A percentile compares a stretch with the other conserved stretches of the same genome.
Evolutionary conservation across 2,797 vertebrate genomes (phyloP).

Genomic region (Betta splendens): DNA sequence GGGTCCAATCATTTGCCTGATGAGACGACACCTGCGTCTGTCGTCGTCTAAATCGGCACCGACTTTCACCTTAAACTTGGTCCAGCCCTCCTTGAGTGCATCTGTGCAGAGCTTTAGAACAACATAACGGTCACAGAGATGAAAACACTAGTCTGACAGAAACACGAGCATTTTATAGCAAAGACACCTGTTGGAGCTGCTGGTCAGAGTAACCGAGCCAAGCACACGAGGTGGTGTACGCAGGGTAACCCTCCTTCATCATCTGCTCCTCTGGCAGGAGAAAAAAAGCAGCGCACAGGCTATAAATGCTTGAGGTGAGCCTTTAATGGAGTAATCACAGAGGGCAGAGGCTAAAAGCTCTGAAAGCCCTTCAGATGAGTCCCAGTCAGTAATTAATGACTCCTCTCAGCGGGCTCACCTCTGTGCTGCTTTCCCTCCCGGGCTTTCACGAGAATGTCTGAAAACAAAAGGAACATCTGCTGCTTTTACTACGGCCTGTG

Average conservation of each 20-base stretch:
- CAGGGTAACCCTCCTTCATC: conserved; percentile 80
- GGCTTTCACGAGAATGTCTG: conserved; percentile 81
- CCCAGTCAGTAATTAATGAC: conserved; percentile 33
- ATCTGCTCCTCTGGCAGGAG: conserved; percentile 80
- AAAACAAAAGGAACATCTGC: conserved; percentile 13
- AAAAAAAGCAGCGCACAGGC: conserved; percentile 14
- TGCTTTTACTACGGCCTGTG: background rate
- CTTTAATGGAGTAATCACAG: conserved; percentile 24
- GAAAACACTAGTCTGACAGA: background rate
- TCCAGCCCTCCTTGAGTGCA: conserved; percentile 76
- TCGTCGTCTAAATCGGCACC: conserved; percentile 83
- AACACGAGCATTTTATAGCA: background rate
- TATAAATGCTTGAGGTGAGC: conserved; percentile 14
- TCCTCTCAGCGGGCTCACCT: conserved; percentile 68
- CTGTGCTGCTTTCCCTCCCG: conserved; percentile 79
- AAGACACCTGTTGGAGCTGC: conserved; percentile 76
- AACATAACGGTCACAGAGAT: background rate
- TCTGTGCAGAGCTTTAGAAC: conserved; percentile 66
- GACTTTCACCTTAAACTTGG: conserved; percentile 87
- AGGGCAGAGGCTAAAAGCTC: conserved; percentile 25
- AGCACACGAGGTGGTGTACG: conserved; percentile 84
- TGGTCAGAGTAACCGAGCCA: conserved; percentile 83
- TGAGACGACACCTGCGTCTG: conserved; percentile 79
- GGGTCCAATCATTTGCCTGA: conserved; percentile 81
- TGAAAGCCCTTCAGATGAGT: conserved; percentile 43